Evolutionary conservation across 2,888 invertebrate genomes (phyloP), one percentile per base, ranked within the genome.

Genomic region (Chorisops tibialis): DNA sequence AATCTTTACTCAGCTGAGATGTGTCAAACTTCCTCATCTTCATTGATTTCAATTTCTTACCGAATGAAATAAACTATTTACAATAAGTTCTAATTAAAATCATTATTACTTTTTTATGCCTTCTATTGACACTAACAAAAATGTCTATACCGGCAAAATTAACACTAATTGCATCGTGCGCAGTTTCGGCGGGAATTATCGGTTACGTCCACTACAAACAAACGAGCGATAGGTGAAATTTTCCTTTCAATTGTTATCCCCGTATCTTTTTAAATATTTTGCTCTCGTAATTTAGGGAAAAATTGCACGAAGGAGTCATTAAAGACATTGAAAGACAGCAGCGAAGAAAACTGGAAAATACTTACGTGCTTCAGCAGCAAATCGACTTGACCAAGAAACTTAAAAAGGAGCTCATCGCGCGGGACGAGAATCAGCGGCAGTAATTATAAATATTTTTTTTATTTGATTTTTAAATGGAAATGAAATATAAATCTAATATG

Each of bases 221-320:
- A 74, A 81, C 84, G 67, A 72, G 77, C 54, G 90, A 91, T 74
- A 85, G 88, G 89, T 89, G 14, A 39, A 35, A 22, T 19, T 49
- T 49, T 49, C 3, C 14, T 11, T n/a, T 21, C 18, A 18, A 47
- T 3, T 21, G 21, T 47, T 12, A 18, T 47, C 14, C 6, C 3
- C 16, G n/a, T n/a, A 21, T 21, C 18, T 9, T 19, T n/a, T 48
- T 11, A 1, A 21, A 24, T 48, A 21, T 21, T 48, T 48, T 48
- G n/a, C n/a, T n/a, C 3, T 67, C 63, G 61, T 68, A 5, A 63
- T 65, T 58, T 74, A 90, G 91, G 66, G 81, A 86, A 65, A 85
- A 84, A 76, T 81, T 93, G 73, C 91, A 89, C 74, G 84, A 87
- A 74, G 93, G 93, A 58, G 91, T 93, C 1, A 67, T 91, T 24